Evolutionary conservation across 2,888 invertebrate species (phyloP).

Genomic region (Junonia oenone): DNA sequence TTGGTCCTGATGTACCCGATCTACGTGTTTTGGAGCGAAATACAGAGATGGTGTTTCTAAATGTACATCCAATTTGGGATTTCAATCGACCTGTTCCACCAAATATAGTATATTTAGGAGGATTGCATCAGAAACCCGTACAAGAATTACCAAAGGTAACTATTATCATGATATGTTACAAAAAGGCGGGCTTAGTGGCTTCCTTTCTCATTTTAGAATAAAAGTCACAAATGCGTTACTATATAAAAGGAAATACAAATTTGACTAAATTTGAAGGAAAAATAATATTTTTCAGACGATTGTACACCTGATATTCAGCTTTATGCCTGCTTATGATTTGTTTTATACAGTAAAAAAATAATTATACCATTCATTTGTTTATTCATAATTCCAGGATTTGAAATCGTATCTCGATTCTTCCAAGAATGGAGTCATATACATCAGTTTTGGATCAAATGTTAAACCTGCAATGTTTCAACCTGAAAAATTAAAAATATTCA

Average conservation of each 20-base stretch:
- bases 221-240: not conserved
- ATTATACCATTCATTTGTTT: too few relatives aligned
- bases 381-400: conserved; percentile 36
- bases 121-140: conserved; percentile 44
- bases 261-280: too few relatives aligned
- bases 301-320: too few relatives aligned
- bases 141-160: conserved; percentile 49
- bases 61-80: conserved; percentile 49
- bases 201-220: not conserved
- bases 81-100: too few relatives aligned
- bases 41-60: conserved; percentile 52
- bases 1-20: conserved; percentile 34
- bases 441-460: conserved; percentile 52
- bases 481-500: conserved; percentile 34
- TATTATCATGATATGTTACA: not conserved
- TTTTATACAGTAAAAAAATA: too few relatives aligned
- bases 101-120: conserved; percentile 51
- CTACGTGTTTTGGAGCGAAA: conserved; percentile 19
- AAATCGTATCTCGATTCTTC: conserved; percentile 43
- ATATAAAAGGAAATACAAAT: too few relatives aligned
- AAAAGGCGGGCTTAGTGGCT: not conserved
- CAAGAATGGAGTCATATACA: conserved; percentile 45
- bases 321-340: too few relatives aligned
- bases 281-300: too few relatives aligned
- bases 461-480: conserved; percentile 32